Conservation (phyloP, 2,113 vertebrate genomes). For the Cyprinus carpio region DNA sequence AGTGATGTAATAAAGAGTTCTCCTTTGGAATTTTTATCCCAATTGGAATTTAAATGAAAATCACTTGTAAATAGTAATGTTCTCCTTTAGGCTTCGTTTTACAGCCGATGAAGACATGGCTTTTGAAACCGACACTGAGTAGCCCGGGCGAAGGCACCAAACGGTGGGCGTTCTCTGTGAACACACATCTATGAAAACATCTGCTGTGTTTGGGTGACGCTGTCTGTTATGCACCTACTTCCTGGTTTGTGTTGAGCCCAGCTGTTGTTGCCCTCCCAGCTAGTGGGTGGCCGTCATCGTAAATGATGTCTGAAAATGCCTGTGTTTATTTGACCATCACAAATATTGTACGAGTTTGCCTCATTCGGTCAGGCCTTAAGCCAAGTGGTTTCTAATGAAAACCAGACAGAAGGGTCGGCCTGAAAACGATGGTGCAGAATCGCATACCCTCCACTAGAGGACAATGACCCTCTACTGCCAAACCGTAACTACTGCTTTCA, state of each 20-base stretch:
- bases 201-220: slow-evolving; percentile 8
- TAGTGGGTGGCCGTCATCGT: slow-evolving; percentile 38
- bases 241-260: slow-evolving; percentile 33
- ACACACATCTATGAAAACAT: slow-evolving; percentile 30
- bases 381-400: slow-evolving; percentile 75
- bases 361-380: slow-evolving; percentile 65
- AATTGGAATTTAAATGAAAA: slow-evolving; percentile 47
- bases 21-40: not conserved
- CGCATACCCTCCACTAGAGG: slow-evolving; percentile 76
- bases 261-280: slow-evolving; percentile 33
- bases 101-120: not conserved
- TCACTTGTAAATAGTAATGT: slow-evolving; percentile 37
- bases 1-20: not conserved
- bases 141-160: not conserved
- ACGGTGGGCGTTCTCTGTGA: slow-evolving; percentile 25
- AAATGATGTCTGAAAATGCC: slow-evolving; percentile 42
- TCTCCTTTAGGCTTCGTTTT: not conserved
- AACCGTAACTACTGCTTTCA: slow-evolving; percentile 50
- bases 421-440: slow-evolving; percentile 59
- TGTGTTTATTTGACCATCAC: slow-evolving; percentile 66
- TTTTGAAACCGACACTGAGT: not conserved
- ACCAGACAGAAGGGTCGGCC: slow-evolving; percentile 70
- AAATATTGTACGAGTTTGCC: slow-evolving; percentile 67
- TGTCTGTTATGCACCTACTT: slow-evolving; percentile 8
- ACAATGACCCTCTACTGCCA: slow-evolving; percentile 54